Percentiles rank a stretch among this genome's conserved stretches.
These are phyloP conservation scores for Meriones unguiculatus DNA, from an alignment of 2,113 vertebrate genomes.

Conservation along the genomic window DNA sequence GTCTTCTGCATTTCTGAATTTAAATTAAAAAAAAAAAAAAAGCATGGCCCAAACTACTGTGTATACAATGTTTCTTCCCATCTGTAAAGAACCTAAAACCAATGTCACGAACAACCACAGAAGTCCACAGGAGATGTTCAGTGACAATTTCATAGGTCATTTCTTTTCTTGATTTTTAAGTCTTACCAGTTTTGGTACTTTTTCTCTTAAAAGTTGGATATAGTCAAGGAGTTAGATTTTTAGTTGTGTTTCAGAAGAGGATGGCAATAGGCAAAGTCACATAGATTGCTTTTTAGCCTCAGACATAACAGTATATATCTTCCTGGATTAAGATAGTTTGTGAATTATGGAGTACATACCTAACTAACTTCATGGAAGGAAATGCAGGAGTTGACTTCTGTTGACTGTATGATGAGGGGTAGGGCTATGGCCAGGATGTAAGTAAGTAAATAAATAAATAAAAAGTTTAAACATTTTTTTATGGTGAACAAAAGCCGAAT, in stretches of 20 bases:
- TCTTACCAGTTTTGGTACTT: slow-evolving; percentile 19
- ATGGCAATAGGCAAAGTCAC: background rate
- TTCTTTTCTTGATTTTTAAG: slow-evolving; percentile 21
- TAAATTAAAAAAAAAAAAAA: slow-evolving; percentile 24
- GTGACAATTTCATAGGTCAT: background rate
- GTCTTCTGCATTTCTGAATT: background rate
- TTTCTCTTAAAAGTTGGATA: background rate
- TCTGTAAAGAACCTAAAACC: background rate
- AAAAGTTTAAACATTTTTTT: slow-evolving; percentile 1
- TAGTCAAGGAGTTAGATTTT: background rate
- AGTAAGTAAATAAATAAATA: background rate
- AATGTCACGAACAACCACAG: background rate
- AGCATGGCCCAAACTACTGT: background rate
- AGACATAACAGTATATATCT: background rate
- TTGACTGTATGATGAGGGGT: background rate
- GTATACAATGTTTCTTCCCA: background rate
- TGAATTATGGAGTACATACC: slow-evolving; percentile 23
- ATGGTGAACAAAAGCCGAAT: background rate
- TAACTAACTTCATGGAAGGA: slow-evolving; percentile 21
- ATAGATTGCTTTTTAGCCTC: background rate
- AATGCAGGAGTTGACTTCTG: background rate
- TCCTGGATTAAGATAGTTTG: background rate
- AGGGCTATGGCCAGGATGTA: too few relatives aligned
- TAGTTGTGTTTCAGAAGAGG: background rate
- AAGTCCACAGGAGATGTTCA: background rate